A percentile compares a stretch with the other conserved stretches of the same genome.
Evolutionary conservation across 2,888 invertebrate genomes (phyloP).

Genomic region (Zygogramma bicolorata): DNA sequence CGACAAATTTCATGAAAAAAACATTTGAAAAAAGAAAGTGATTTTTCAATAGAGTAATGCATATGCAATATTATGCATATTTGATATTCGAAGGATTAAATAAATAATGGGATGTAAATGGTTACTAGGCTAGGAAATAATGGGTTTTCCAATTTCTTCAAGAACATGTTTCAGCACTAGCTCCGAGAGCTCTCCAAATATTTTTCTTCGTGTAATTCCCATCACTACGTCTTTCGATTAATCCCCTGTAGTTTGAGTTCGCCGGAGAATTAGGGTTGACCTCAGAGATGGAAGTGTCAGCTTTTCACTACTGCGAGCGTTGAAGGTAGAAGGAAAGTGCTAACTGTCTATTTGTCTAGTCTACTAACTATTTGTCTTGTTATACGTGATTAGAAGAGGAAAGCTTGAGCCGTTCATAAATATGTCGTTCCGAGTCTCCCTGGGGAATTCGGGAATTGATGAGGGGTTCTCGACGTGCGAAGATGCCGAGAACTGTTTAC

Average conservation of each 20-base stretch:
- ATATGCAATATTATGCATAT: too few relatives aligned
- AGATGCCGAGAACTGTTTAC: neutral
- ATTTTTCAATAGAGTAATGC: too few relatives aligned
- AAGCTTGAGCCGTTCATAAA: slow-evolving; percentile 20
- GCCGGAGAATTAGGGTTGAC: slow-evolving; percentile 36
- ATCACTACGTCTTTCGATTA: slow-evolving; percentile 18
- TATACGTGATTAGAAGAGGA: slow-evolving; percentile 32
- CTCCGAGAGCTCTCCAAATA: neutral
- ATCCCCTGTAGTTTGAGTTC: slow-evolving; percentile 27
- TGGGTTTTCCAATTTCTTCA: too few relatives aligned
- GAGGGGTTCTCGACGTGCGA: slow-evolving; percentile 9
- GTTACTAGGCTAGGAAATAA: too few relatives aligned
- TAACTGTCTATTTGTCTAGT: slow-evolving; percentile 39
- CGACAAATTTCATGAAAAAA: too few relatives aligned
- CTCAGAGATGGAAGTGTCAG: slow-evolving; percentile 35
- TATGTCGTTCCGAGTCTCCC: slow-evolving; percentile 4
- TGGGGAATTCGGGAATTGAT: slow-evolving; percentile 11
- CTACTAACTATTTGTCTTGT: slow-evolving; percentile 34
- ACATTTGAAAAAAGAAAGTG: too few relatives aligned
- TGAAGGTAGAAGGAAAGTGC: slow-evolving; percentile 26
- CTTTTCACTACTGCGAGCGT: slow-evolving; percentile 27
- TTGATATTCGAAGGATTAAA: too few relatives aligned
- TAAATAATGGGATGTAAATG: too few relatives aligned
- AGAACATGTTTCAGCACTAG: neutral
- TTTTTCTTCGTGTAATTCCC: slow-evolving; percentile 22